A percentile compares a stretch with the other conserved stretches of the same genome.
phyloP scores from a whole-genome alignment of 2,888 invertebrate species.

The Graphium colonna region DNA sequence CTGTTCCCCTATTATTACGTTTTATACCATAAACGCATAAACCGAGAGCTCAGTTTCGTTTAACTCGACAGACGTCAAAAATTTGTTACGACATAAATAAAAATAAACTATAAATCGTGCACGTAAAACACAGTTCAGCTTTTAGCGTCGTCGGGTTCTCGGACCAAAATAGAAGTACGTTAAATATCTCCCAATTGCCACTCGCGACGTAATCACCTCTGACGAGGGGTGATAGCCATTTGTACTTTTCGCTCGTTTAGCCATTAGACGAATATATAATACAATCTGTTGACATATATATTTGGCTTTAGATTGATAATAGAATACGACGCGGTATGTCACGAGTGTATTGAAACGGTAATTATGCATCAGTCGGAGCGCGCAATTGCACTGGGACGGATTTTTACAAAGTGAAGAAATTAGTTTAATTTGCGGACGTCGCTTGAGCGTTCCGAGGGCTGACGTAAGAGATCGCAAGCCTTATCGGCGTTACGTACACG shows the following conservation, averaged over 20 bases:
- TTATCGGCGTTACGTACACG: constrained; percentile 11
- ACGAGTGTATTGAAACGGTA: constrained; percentile 1
- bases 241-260: constrained; percentile 57
- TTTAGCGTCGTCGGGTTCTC: neutral
- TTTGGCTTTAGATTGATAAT: constrained; percentile 32
- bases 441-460: neutral
- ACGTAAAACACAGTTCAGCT: constrained; percentile 8
- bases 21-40: neutral
- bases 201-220: constrained; percentile 55
- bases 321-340: constrained; percentile 11
- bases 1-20: too few species aligned
- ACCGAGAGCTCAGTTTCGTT: constrained; percentile 9
- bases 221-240: constrained; percentile 52
- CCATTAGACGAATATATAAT: constrained; percentile 52
- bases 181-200: constrained; percentile 53
- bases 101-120: constrained; percentile 9
- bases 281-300: constrained; percentile 45
- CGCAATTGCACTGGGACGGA: neutral
- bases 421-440: neutral
- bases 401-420: neutral
- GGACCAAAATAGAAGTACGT: constrained; percentile 38
- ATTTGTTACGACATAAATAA: neutral
- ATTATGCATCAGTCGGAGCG: constrained; percentile 1
- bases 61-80: neutral
- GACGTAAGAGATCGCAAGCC: neutral